These are phyloP conservation scores for Solenopsis fugax DNA, from an alignment of 1,140 invertebrate genomes.

Conservation along the genomic window DNA sequence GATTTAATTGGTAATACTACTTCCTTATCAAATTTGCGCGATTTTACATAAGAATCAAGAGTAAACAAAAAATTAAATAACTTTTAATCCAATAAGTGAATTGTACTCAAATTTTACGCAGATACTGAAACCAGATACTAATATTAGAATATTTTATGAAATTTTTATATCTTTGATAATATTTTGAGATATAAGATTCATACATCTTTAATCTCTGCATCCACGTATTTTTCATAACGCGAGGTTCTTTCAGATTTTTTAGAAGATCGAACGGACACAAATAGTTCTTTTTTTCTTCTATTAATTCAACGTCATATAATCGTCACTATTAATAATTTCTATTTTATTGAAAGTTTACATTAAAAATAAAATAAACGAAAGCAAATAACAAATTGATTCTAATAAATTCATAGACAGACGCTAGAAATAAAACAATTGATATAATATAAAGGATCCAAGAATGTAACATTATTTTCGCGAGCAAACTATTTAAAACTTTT, in stretches of 20 bases:
- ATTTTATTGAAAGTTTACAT: background rate
- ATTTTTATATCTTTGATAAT: no score
- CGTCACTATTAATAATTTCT: background rate
- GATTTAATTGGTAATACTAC: no score
- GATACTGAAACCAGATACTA: no score
- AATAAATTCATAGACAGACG: background rate
- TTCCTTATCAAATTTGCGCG: no score
- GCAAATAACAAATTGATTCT: background rate
- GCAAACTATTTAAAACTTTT: background rate
- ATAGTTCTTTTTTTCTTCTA: background rate
- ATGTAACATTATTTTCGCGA: background rate
- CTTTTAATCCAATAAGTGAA: no score
- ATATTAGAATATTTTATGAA: no score
- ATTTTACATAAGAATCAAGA: no score
- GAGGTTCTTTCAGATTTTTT: background rate
- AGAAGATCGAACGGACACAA: background rate
- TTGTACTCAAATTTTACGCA: no score
- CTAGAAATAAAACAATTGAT: background rate
- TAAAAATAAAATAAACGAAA: background rate
- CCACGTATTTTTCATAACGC: background rate
- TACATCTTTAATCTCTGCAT: background rate
- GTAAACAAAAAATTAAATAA: no score
- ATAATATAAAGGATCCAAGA: background rate
- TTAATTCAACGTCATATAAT: background rate
- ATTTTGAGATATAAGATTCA: background rate